Base-by-base conservation (phyloP, 2,797 vertebrate species). In the Chloroceryle amazona region DNA sequence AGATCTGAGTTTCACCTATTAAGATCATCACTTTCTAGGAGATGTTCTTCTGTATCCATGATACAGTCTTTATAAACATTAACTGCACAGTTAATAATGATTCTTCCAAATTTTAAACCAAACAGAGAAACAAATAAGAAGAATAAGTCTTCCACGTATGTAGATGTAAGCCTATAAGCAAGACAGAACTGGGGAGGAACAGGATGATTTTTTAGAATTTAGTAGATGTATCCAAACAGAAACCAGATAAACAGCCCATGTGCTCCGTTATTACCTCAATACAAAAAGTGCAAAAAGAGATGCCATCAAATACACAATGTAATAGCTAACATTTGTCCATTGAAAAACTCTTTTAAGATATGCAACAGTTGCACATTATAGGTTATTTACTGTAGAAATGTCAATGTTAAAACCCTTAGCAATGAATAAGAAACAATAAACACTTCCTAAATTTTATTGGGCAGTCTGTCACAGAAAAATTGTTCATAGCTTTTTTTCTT, bases 401-500 rank as follows among this genome's bases (percentile, higher is more conserved):
- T 81, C 70, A 75, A 10, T 55, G 76, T 15, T 86, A 81, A 78
- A 66, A 49, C 71, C 22, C 41, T 78, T 83, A 81, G 9, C 12
- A 65, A 51, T 62, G 25, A 92, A 35, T 83, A 86, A 55, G 46
- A 82, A 88, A n/a, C 52, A 86, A 26, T 28, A 80, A 80, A 62
- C 13, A 18, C 37, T 72, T 86, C 41, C 33, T 79, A 42, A 72
- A 42, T 68, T 89, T 79, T 29, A 54, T 10, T 84, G 58, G 23
- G 26, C 33, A 76, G 23, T 37, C 49, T 87, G 63, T 74, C 67
- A 79, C 15, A 91, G 76, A 86, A 86, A 93, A 90, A 84, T 47
- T 20, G 1, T 79, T 82, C 9, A 7, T 31, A 76, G 41, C 2
- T 71, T 83, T 86, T 84, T 57, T 90, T 44, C 22, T 72, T 94